Evolutionary conservation across 2,888 invertebrate species (phyloP).

Genomic region (Mechanitis messenoides): DNA sequence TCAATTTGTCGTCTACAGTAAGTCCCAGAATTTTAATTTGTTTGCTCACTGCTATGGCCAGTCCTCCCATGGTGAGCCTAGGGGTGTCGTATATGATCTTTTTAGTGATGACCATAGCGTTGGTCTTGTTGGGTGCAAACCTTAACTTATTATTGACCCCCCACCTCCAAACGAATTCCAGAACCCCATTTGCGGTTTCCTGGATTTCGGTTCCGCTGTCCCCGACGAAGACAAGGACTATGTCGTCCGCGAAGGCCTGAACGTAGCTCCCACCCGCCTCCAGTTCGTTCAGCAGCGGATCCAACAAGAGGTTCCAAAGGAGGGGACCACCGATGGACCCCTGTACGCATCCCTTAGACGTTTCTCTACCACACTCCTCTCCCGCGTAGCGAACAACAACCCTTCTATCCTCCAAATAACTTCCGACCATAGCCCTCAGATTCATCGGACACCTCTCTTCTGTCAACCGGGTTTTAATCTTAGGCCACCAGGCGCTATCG

Average conservation of each 20-base stretch:
- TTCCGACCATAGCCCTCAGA: background rate
- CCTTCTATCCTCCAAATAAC: too few species aligned
- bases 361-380: too few species aligned
- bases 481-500: slow-evolving; percentile 9
- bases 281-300: background rate
- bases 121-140: slow-evolving; percentile 8
- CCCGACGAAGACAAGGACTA: too few species aligned
- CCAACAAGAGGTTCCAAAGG: background rate
- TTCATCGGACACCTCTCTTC: slow-evolving; percentile 2
- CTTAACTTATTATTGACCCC: slow-evolving; percentile 1
- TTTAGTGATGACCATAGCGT: background rate
- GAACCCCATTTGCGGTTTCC: too few species aligned
- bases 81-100: slow-evolving; percentile 3
- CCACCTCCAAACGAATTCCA: too few species aligned
- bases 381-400: too few species aligned
- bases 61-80: background rate
- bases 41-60: background rate
- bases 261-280: too few species aligned
- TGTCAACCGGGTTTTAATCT: background rate
- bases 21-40: slow-evolving; percentile 8
- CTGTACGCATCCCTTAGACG: background rate
- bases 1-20: slow-evolving; percentile 1
- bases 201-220: too few species aligned
- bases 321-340: background rate
- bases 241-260: too few species aligned